Evolutionary conservation across 2,888 invertebrate genomes (phyloP), one percentile per base, ranked within the genome.

Genomic region (Drosophila atripex): DNA sequence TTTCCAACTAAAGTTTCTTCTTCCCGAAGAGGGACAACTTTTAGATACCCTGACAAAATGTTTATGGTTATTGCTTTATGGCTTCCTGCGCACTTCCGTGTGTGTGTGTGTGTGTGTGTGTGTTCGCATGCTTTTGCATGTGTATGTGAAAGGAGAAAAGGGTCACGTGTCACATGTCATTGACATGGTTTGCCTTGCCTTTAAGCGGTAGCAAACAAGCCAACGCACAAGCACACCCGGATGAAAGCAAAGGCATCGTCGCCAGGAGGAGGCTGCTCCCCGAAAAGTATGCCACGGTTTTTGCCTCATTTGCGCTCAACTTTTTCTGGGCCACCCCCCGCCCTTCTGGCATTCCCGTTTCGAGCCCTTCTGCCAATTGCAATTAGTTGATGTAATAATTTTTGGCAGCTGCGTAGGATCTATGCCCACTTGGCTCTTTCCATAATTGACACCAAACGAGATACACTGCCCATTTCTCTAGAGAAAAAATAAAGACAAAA

Each of bases 121-220:
- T 54, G 54, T 45, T 54, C 47, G 51, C 51, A 28, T 65, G 45
- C 32, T 18, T 61, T n/a, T 38, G 51, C 50, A 55, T 56, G 72
- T 53, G 52, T 46, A 54, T 60, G 63, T 63, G 63, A 56, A 60
- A 16, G 39, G 63, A 51, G 45, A 82, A 87, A 87, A 82, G 84
- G 84, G 83, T 85, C 84, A 85, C 87, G 84, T 79, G 85, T 85
- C 87, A 85, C 78, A 85, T 85, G 87, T 87, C 87, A 85, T 85
- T 85, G 84, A 85, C 84, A 87, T 76, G 87, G 76, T 87, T 85
- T 85, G 77, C 77, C 83, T 87, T 76, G 69, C 71, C 71, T 71
- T 87, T 78, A 82, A 87, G 82, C 75, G 82, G 76, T 77, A 63
- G 73, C 75, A 82, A 85, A 68, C 79, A 72, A 52, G 18, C 52